phyloP scores from a whole-genome alignment of 2,888 invertebrate genomes.

The Argyra leucocephala region DNA sequence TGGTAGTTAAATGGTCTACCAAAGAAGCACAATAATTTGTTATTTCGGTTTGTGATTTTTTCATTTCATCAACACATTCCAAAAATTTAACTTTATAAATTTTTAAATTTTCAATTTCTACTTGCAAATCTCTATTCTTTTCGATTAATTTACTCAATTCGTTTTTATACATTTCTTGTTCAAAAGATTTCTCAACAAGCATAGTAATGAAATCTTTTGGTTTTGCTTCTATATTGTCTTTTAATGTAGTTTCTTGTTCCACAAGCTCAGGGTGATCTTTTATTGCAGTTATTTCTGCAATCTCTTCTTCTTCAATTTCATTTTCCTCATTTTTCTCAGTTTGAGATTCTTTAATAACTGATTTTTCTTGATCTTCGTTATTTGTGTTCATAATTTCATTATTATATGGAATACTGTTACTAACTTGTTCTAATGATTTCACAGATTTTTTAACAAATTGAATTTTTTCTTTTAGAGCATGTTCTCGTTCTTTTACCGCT shows the following conservation, averaged over 20 bases:
- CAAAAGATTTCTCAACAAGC: conserved; percentile 25
- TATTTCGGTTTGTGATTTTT: conserved; percentile 32
- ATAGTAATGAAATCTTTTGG: conserved; percentile 27
- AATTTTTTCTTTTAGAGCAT: conserved; percentile 32
- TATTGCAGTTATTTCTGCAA: not conserved
- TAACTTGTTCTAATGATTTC: not conserved
- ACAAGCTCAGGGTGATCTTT: not conserved
- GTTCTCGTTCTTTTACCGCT: conserved; percentile 34
- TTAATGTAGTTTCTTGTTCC: not conserved
- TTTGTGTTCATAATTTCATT: too few species aligned
- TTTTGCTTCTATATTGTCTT: not conserved
- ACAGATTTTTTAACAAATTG: conserved; percentile 20
- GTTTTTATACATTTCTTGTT: conserved; percentile 21
- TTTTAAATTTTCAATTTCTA: conserved; percentile 35
- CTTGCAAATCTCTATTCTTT: conserved; percentile 25
- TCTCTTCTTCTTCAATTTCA: conserved; percentile 28
- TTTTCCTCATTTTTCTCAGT: conserved; percentile 31
- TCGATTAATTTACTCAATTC: conserved; percentile 23
- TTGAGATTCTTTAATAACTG: conserved; percentile 23
- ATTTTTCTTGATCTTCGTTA: not conserved
- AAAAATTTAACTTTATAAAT: conserved; percentile 27
- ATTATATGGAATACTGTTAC: too few species aligned
- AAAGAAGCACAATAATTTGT: conserved; percentile 29
- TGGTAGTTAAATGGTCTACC: conserved; percentile 27
- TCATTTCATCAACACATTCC: conserved; percentile 23